Evolutionary conservation across 2,888 invertebrate genomes (phyloP), one percentile per base, ranked within the genome.

Genomic region (Euclidia mi): DNA sequence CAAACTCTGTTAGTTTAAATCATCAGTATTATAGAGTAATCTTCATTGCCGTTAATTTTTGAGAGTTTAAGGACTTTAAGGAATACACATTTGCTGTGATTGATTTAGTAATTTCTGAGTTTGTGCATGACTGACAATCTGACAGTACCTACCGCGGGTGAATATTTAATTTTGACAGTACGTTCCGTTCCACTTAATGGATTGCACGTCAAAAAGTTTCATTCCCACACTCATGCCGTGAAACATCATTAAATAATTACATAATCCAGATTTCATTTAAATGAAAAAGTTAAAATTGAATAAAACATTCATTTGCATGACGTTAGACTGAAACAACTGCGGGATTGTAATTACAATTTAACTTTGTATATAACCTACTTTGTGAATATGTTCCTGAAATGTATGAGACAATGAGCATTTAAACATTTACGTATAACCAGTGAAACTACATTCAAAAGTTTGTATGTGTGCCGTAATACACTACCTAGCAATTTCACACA

Each of bases 221-320:
- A 12, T 17, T 32, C 32, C 37, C 18, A 20, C n/a, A 18, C 34
- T 10, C 0, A 32, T n/a, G 41, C 1, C 6, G 25, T 17, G 20
- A 12, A 29, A 15, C 7, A 42, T 18, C 25, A 35, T 25, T 1
- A 28, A 20, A 40, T 41, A 63, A 67, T 67, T 50, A 53, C 53
- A 31, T 56, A 47, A 49, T 35, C 46, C 41, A 45, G 25, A 57
- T 68, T 61, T 55, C 56, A 68, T 68, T 68, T 64, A 43, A 47
- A 56, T 45, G 46, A 17, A 44, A 56, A 52, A 51, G 51, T 42
- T 29, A 35, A 29, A 43, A 44, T 59, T 63, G 51, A 52, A 52
- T 65, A 59, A 53, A 49, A 53, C 46, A 61, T 57, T 57, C 44
- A 65, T 35, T 17, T 46, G 47, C 17, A 32, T 18, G 4, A 49